phyloP scores from a whole-genome alignment of 2,797 vertebrate genomes.

The Diglossa cyanea region DNA sequence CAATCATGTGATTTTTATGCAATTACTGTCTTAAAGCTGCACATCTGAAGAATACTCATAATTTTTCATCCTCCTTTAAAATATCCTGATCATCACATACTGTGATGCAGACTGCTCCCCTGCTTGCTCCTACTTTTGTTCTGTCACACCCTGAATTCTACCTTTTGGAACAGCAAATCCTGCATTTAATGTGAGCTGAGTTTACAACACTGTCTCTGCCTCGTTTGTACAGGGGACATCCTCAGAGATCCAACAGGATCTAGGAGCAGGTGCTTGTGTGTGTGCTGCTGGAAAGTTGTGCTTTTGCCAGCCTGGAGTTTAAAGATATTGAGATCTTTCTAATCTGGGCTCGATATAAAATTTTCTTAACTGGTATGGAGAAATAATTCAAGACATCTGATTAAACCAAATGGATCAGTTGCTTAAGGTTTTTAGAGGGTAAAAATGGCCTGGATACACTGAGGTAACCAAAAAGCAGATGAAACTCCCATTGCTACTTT shows the following conservation, averaged over 20 bases:
- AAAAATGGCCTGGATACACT: background rate
- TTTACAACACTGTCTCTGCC: background rate
- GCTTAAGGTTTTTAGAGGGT: background rate
- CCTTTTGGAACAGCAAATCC: background rate
- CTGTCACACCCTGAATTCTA: background rate
- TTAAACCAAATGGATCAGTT: background rate
- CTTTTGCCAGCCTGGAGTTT: background rate
- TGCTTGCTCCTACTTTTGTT: background rate
- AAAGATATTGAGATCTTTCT: background rate
- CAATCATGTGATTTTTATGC: background rate
- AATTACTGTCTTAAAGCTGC: background rate
- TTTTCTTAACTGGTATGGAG: background rate
- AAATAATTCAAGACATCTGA: background rate
- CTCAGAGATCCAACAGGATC: background rate
- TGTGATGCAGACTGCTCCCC: background rate
- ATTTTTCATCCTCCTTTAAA: background rate
- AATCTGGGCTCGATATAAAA: background rate
- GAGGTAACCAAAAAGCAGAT: background rate
- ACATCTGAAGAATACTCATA: background rate
- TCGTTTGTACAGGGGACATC: background rate
- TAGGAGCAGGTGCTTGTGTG: background rate
- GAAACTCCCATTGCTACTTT: background rate
- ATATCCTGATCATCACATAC: background rate
- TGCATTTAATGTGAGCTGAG: background rate
- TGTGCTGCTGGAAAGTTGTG: background rate